A percentile compares a stretch with the other conserved stretches of the same genome.
These are phyloP conservation scores for Leguminivora glycinivorella DNA, from an alignment of 1,140 invertebrate genomes.

Conservation along the genomic window DNA sequence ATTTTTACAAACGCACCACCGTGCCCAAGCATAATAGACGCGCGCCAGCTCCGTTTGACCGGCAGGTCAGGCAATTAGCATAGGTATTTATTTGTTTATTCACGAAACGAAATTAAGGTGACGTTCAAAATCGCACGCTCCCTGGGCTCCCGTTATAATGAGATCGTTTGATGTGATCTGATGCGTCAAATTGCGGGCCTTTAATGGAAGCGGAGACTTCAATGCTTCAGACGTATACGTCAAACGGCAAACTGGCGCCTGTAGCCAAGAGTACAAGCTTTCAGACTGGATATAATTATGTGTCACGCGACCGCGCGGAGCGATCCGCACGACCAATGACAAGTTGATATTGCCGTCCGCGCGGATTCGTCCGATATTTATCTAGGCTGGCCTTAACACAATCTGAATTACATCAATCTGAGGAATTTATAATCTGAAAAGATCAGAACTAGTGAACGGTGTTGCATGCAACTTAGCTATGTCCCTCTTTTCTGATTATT, in stretches of 20 bases:
- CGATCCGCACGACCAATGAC: no score
- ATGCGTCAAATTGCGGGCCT: slow-evolving; percentile 43
- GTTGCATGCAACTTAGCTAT: no score
- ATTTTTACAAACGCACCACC: background rate
- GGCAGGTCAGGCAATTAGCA: background rate
- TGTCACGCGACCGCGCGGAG: no score
- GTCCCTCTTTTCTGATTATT: no score
- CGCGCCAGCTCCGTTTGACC: background rate
- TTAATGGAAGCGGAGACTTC: slow-evolving; percentile 25
- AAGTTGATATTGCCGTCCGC: no score
- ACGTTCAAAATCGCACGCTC: slow-evolving; percentile 33
- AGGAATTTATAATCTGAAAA: no score
- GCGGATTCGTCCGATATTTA: no score
- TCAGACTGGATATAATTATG: no score
- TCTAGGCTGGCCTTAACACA: no score
- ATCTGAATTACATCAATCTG: no score
- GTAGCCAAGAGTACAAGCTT: no score
- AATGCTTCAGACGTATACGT: slow-evolving; percentile 27
- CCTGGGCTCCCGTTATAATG: slow-evolving; percentile 33
- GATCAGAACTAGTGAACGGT: no score
- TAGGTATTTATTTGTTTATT: slow-evolving; percentile 20
- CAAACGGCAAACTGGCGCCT: slow-evolving; percentile 24
- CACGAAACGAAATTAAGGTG: slow-evolving; percentile 30
- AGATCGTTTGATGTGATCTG: slow-evolving; percentile 48
- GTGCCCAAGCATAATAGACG: background rate